Conservation (phyloP, 2,888 invertebrate species). For the Fissipunctia ypsillon region DNA sequence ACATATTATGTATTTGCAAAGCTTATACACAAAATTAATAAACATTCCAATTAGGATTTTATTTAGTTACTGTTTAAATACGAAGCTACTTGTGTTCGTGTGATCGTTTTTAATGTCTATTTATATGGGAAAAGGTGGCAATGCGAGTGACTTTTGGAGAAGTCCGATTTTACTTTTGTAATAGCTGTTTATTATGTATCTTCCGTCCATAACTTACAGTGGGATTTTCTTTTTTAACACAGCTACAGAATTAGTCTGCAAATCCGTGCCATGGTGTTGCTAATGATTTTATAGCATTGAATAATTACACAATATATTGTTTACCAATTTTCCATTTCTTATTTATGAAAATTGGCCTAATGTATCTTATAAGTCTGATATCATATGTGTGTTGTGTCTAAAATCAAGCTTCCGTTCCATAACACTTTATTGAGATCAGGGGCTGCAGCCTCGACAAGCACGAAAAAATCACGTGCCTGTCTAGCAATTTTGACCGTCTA, state of each 20-base stretch:
- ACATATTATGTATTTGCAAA: slow-evolving; percentile 49
- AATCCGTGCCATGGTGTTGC: slow-evolving; percentile 59
- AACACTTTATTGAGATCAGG: slow-evolving; percentile 25
- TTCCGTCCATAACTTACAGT: slow-evolving; percentile 63
- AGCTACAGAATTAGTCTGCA: slow-evolving; percentile 46
- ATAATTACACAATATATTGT: slow-evolving; percentile 27
- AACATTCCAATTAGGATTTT: slow-evolving; percentile 68
- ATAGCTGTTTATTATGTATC: slow-evolving; percentile 54
- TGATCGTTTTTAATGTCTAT: slow-evolving; percentile 51
- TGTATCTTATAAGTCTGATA: slow-evolving; percentile 58
- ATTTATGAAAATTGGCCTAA: slow-evolving; percentile 63
- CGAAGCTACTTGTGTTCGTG: slow-evolving; percentile 52
- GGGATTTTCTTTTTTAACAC: slow-evolving; percentile 31
- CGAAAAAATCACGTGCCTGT: no score
- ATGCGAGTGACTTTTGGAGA: slow-evolving; percentile 49
- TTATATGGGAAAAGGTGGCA: slow-evolving; percentile 38
- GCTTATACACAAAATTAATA: slow-evolving; percentile 61
- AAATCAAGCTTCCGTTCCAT: slow-evolving; percentile 31
- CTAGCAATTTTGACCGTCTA: no score
- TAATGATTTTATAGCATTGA: slow-evolving; percentile 34
- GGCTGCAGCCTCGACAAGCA: no score
- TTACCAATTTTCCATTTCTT: slow-evolving; percentile 56
- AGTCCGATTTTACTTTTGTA: slow-evolving; percentile 43
- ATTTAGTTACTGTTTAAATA: slow-evolving; percentile 56
- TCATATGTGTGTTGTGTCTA: slow-evolving; percentile 32